Evolutionary conservation across 2,888 invertebrate genomes (phyloP), one percentile per base, ranked within the genome.

Genomic region (Agriotes lineatus): DNA sequence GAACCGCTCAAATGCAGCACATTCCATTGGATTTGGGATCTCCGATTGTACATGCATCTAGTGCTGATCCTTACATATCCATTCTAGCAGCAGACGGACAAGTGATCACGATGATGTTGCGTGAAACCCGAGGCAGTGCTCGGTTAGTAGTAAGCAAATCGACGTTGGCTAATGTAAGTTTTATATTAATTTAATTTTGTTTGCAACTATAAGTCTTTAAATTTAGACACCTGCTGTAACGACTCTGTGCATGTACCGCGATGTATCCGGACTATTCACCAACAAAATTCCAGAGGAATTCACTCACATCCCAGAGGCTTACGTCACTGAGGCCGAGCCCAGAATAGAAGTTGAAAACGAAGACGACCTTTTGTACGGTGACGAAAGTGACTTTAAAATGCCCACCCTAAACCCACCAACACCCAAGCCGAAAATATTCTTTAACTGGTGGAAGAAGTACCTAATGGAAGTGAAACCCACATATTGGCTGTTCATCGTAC

Each of bases 361-460:
- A 80, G 99, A 99, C 79, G 97, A 97, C 80, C 84, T 98, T 74
- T 85, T 98, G 12, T 99, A 98, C 78, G 97, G 97, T 0, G 92
- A 92, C 10, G 93, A 94, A 70, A 89, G 89, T 73, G 88, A 89
- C 22, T 90, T 90, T 73, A 90, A 90, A 82, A 89, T 90, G 88
- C 90, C 87, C 0, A 81, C 84, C 72, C 82, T 87, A 0, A 86
- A 86, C 68, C 79, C 86, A 57, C 85, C 86, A 0, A 82, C 85
- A 25, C 85, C 86, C 0, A 86, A 86, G 76, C 86, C 86, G 1
- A 87, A 86, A 77, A 77, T 83, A 2, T 88, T 90, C 69, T 88
- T 90, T 0, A 90, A 90, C 62, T 94, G 95, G 94, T 95, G 95
- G 95, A 89, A 91, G 68, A 90, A 90, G 57, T 87, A 92, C 76